These are phyloP conservation scores for Pseudochromis fuscus DNA, from an alignment of 2,797 vertebrate genomes.

Conservation along the genomic window DNA sequence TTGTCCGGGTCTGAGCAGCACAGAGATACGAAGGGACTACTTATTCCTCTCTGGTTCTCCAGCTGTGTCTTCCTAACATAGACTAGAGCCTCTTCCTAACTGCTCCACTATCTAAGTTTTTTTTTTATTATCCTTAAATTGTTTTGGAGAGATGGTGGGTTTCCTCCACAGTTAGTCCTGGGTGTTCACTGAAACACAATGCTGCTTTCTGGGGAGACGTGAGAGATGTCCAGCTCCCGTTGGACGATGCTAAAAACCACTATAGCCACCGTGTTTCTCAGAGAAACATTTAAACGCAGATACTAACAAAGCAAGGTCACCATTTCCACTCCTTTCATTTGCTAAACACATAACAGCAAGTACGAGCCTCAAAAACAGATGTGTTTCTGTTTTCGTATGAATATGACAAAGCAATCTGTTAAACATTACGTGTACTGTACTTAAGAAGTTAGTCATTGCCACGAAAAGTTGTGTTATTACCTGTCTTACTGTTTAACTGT, in stretches of 20 bases:
- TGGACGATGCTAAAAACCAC: slow-evolving; percentile 69
- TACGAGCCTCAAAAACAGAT: slow-evolving; percentile 57
- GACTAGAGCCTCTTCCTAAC: slow-evolving; percentile 37
- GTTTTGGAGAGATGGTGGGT: slow-evolving; percentile 2
- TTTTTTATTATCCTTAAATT: slow-evolving; percentile 12
- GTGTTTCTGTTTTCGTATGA: slow-evolving; percentile 53
- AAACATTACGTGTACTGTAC: slow-evolving; percentile 72
- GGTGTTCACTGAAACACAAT: slow-evolving; percentile 34
- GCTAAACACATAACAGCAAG: slow-evolving; percentile 61
- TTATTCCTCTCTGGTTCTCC: slow-evolving; percentile 28
- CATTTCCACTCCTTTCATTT: slow-evolving; percentile 56
- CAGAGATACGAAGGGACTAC: slow-evolving; percentile 36
- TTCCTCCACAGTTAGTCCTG: slow-evolving; percentile 22
- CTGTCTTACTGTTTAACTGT: slow-evolving; percentile 33
- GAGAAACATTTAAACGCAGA: slow-evolving; percentile 45
- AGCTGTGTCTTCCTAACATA: slow-evolving; percentile 42
- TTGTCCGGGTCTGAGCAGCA: slow-evolving; percentile 82
- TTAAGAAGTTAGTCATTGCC: slow-evolving; percentile 58
- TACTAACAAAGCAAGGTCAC: slow-evolving; percentile 49
- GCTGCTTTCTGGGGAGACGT: slow-evolving; percentile 36
- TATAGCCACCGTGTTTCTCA: slow-evolving; percentile 60
- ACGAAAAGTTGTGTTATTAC: slow-evolving; percentile 59
- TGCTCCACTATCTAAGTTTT: slow-evolving; percentile 16
- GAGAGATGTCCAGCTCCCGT: slow-evolving; percentile 29
- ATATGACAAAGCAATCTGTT: slow-evolving; percentile 46